Percentiles rank a stretch among this genome's conserved stretches.
phyloP scores from a whole-genome alignment of 2,113 vertebrate genomes.

The Planiliza haematocheilus region DNA sequence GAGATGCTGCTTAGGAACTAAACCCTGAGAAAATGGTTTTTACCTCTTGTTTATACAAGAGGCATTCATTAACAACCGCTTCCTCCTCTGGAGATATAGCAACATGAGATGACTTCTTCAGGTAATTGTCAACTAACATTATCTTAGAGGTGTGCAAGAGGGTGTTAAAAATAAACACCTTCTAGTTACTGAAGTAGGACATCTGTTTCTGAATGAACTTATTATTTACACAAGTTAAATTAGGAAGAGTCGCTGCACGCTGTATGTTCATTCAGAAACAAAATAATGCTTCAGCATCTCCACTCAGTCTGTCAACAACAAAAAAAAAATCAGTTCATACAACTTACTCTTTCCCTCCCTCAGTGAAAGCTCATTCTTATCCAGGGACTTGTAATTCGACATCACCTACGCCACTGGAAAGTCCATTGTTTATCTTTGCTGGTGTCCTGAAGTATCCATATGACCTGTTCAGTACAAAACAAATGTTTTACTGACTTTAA shows the following conservation, averaged over 20 bases:
- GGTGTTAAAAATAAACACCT: slow-evolving; percentile 79
- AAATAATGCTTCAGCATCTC: too few relatives aligned
- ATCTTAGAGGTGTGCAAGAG: slow-evolving; percentile 17
- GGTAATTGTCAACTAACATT: slow-evolving; percentile 75
- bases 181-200: slow-evolving; percentile 53
- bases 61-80: slow-evolving; percentile 82
- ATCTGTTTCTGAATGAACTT: slow-evolving; percentile 31
- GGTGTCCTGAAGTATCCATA: too few relatives aligned
- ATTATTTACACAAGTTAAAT: slow-evolving; percentile 5
- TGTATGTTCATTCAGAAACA: too few relatives aligned
- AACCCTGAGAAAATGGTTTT: slow-evolving; percentile 51
- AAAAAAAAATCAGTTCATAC: too few relatives aligned
- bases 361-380: too few relatives aligned
- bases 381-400: too few relatives aligned
- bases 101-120: slow-evolving; percentile 57
- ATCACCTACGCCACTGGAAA: too few relatives aligned
- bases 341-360: too few relatives aligned
- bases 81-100: slow-evolving; percentile 70
- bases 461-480: too few relatives aligned
- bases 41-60: slow-evolving; percentile 82
- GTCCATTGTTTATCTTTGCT: too few relatives aligned
- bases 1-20: slow-evolving; percentile 42
- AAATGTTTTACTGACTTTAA: too few relatives aligned
- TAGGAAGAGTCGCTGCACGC: neutral
- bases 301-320: too few relatives aligned